Evolutionary conservation across 2,113 vertebrate species (phyloP), one percentile per base, ranked within the genome.

Genomic region (Labrus mixtus): DNA sequence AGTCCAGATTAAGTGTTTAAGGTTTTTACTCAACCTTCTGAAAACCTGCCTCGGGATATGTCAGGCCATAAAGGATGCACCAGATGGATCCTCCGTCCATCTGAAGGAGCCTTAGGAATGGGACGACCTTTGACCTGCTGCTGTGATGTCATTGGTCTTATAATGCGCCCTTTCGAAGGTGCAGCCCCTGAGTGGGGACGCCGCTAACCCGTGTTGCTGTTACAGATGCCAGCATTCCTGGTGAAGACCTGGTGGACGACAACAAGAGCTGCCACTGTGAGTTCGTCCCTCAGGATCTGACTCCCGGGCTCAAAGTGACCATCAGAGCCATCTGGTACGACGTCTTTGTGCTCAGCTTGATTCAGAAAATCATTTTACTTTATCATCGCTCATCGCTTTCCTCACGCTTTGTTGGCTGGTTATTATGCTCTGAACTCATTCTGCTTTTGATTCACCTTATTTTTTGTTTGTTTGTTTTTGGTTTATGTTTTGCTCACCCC

Each of bases 211-310:
- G 17, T 62, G 50, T 68, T 76, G 71, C 89, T 70, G 65, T 76
- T 91, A 76, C 84, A 98, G 97, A 98, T 82, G 96, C 95, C 68
- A 97, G 97, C 64, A 96, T 99, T 10, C 98, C 97, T 0, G 98
- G 97, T 64, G 98, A 99, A 84, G 97, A 98, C 59, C 90, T 96
- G 60, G 95, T 90, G 0, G 97, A 99, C 3, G 98, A 99, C 90
- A 98, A 98, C 87, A 98, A 97, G 90, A 97, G 96, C 90, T 99
- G 96, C 82, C 96, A 97, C 91, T 98, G 97, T 80, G 98, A 99
- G 92, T 98, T 98, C 61, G 95, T 98, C 67, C 95, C 97, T 0
- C 97, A 98, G 86, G 97, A 99, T 61, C 93, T 99, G 89, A 98
- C 97, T 0, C 97, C 97, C 0, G 97, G 97, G 63, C 93, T 99